Conservation (phyloP, 2,797 vertebrate genomes). For the Enteromius radiatus region DNA sequence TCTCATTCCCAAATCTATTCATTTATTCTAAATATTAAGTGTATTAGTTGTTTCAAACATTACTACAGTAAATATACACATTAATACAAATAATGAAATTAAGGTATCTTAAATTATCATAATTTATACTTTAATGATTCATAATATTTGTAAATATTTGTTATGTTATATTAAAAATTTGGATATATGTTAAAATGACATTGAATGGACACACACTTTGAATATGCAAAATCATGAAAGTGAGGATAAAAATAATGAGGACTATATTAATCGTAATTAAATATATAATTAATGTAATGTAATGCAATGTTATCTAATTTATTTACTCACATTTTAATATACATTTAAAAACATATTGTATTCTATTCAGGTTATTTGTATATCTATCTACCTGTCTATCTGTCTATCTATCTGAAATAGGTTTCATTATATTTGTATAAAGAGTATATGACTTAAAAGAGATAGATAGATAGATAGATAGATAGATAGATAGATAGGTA, state of each 20-base stretch:
- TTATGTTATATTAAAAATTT: too few relatives aligned
- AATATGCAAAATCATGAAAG: background rate
- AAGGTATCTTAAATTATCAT: background rate
- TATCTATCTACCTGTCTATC: too few relatives aligned
- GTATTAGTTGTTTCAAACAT: background rate
- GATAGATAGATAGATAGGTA: background rate
- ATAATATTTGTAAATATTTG: background rate
- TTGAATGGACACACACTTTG: background rate
- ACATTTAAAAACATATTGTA: background rate
- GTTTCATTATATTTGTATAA: too few relatives aligned
- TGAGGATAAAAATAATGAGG: background rate
- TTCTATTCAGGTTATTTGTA: too few relatives aligned
- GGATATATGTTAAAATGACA: too few relatives aligned
- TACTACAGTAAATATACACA: background rate
- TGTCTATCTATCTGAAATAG: too few relatives aligned
- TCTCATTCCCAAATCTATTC: background rate
- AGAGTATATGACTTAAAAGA: too few relatives aligned
- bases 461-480: too few relatives aligned
- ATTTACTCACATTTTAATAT: background rate
- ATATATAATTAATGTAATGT: too few relatives aligned
- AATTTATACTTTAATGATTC: background rate
- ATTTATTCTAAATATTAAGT: background rate
- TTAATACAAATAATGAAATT: background rate
- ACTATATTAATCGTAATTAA: too few relatives aligned
- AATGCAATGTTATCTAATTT: too few relatives aligned